These are phyloP conservation scores for Eidolon dupreanum DNA, from an alignment of 2,797 vertebrate genomes.

Conservation along the genomic window DNA sequence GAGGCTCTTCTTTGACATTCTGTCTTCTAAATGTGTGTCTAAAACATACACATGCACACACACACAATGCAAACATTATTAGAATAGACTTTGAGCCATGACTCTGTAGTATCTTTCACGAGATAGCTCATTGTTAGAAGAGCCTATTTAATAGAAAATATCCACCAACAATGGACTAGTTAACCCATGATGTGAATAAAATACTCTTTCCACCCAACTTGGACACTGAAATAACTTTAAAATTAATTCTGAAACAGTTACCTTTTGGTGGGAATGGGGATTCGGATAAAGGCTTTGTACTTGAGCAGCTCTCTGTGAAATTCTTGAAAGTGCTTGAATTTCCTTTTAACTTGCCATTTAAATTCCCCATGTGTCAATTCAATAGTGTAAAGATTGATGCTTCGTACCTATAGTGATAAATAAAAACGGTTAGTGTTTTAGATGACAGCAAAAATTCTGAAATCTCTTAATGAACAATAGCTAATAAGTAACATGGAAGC, in stretches of 20 bases:
- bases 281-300: constrained; percentile 96
- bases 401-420: constrained; percentile 81
- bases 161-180: neutral
- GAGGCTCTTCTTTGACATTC: constrained; percentile 86
- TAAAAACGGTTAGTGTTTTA: constrained; percentile 25
- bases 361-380: constrained; percentile 96
- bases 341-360: constrained; percentile 96
- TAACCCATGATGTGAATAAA: neutral
- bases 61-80: neutral
- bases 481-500: neutral
- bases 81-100: neutral
- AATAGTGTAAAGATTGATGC: constrained; percentile 91
- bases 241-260: constrained; percentile 34
- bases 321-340: constrained; percentile 97
- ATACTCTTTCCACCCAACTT: neutral
- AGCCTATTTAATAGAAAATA: constrained; percentile 28
- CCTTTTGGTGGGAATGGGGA: constrained; percentile 93
- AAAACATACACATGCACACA: constrained; percentile 44
- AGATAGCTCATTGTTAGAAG: neutral
- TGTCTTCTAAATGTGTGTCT: constrained; percentile 94
- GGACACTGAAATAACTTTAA: neutral
- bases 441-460: constrained; percentile 13
- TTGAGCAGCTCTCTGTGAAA: constrained; percentile 95
- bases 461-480: neutral
- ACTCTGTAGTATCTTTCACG: neutral